A percentile compares a stretch with the other conserved stretches of the same genome.
Evolutionary conservation across 2,113 vertebrate species (phyloP).

Genomic region (Madoqua kirkii): DNA sequence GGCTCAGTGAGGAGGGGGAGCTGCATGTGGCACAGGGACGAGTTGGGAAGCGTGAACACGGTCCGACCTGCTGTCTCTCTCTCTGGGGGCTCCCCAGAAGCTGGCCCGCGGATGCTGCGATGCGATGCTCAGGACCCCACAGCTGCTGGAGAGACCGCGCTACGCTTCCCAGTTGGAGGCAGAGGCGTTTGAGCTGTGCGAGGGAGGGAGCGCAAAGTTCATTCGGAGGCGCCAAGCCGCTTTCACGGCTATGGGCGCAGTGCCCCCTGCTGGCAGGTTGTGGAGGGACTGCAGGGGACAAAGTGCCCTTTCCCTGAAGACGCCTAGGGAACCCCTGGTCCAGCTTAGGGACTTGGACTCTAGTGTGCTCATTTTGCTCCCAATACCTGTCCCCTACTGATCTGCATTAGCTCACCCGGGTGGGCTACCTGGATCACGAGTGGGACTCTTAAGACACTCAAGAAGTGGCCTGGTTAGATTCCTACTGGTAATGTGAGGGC

Average conservation of each 20-base stretch:
- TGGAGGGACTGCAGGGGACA: background rate
- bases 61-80: slow-evolving; percentile 69
- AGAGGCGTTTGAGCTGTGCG: slow-evolving; percentile 85
- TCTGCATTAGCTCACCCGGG: background rate
- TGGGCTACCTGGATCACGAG: background rate
- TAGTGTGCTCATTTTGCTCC: background rate
- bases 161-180: slow-evolving; percentile 81
- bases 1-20: background rate
- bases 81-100: background rate
- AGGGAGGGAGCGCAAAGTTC: background rate
- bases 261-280: slow-evolving; percentile 60
- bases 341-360: background rate
- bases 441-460: background rate
- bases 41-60: background rate
- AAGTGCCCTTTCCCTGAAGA: background rate
- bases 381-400: background rate
- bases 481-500: background rate
- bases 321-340: background rate
- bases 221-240: background rate
- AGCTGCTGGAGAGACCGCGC: slow-evolving; percentile 74
- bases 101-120: background rate
- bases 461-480: background rate
- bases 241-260: background rate
- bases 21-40: no score
- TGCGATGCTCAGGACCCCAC: slow-evolving; percentile 62